Evolutionary conservation across 2,113 vertebrate genomes (phyloP), one percentile per base, ranked within the genome.

Genomic region (Gopherus evgoodei): DNA sequence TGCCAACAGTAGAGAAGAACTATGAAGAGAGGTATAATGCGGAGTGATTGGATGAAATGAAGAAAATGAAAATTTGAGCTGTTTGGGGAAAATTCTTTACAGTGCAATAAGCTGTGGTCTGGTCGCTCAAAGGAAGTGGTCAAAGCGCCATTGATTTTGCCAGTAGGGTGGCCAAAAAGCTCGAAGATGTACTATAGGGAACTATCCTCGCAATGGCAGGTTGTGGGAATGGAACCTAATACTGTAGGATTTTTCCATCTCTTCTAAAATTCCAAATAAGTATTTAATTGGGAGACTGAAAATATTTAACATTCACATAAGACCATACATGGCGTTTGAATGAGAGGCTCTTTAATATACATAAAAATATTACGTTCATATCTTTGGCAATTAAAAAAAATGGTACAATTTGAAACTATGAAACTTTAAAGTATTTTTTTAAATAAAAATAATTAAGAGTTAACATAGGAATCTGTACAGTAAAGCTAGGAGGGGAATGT

Each of bases 361-460:
- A 80, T 62, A 82, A 84, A 90, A 85, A 29, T 90, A 88, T 38
- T 88, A 29, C 42, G 3, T 62, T 85, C 3, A 50, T 93, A 93
- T 80, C 85, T 47, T 56, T 65, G 50, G 11, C 80, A 91, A 35
- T 86, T 93, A 91, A 25, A 93, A 92, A 92, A 95, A 84, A 42
- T 17, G 52, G 52, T 93, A 31, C 89, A 83, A 50, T 89, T 69
- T 8, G 78, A 69, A 88, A 90, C 50, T 17, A 24, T 90, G 79
- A 49, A n/a, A 62, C 94, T 90, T 95, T 84, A 76, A 82, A 82
- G 25, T 57, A 80, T 54, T 91, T 75, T 75, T 80, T 83, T 29
- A 72, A 62, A 21, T 35, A 81, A 75, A 78, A n/a, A 90, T 80
- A 84, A 38, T 80, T 54, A 80, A n/a, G 17, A 57, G 5, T 92